Percentiles rank a stretch among this genome's conserved stretches.
Evolutionary conservation across 1,140 invertebrate species (phyloP).

Genomic region (Mactra quadrangularis): DNA sequence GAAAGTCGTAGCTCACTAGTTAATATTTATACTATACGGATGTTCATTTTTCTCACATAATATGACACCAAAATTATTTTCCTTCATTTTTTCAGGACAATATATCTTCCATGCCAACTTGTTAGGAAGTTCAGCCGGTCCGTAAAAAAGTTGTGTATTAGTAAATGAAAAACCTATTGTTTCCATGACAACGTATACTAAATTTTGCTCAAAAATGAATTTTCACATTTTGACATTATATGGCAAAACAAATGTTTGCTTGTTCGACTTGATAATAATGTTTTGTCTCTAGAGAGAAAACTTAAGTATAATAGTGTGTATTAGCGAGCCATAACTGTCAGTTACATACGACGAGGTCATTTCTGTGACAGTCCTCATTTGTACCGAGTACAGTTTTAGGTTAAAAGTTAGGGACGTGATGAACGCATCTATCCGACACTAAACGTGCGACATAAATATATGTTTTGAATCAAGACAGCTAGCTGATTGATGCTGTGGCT

Average conservation of each 20-base stretch:
- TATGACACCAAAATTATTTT: too few species aligned
- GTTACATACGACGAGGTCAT: conserved; percentile 25
- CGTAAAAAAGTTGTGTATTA: too few species aligned
- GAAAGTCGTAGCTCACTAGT: too few species aligned
- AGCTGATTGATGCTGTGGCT: neutral
- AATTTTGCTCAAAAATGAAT: conserved; percentile 8
- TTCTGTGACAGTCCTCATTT: conserved; percentile 18
- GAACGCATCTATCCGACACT: neutral
- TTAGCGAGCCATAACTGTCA: conserved; percentile 24
- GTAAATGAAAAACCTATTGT: too few species aligned
- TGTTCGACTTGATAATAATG: conserved; percentile 16
- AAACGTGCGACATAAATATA: neutral
- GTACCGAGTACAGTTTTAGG: conserved; percentile 8
- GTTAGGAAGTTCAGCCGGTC: too few species aligned
- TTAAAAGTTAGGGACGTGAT: neutral
- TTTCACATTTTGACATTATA: conserved; percentile 34
- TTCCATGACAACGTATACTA: neutral
- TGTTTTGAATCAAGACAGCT: too few species aligned
- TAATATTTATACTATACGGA: too few species aligned
- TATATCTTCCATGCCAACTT: too few species aligned
- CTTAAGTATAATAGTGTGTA: conserved; percentile 9
- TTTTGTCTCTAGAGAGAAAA: conserved; percentile 23
- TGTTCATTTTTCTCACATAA: too few species aligned
- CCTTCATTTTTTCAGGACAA: too few species aligned
- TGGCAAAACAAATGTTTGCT: conserved; percentile 36